These are phyloP conservation scores for Geopemphigus sp. DNA, from an alignment of 1,140 invertebrate species.

Conservation along the genomic window DNA sequence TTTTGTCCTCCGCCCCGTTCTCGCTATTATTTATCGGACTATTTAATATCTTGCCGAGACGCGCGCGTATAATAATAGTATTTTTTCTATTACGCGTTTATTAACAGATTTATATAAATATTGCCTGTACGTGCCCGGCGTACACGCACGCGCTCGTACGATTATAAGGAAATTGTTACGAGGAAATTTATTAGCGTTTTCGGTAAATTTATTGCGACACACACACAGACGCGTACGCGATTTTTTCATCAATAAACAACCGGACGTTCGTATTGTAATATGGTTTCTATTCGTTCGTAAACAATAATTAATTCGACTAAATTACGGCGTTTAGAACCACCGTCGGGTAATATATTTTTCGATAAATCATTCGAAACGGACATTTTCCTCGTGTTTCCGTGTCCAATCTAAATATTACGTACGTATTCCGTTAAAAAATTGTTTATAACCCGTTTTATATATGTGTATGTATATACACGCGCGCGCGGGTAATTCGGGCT, in stretches of 20 bases:
- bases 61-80: not conserved
- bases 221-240: not conserved
- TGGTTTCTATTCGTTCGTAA: not conserved
- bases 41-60: too few species aligned
- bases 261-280: not conserved
- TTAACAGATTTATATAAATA: not conserved
- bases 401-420: not conserved
- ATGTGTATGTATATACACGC: too few species aligned
- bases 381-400: not conserved
- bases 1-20: not conserved
- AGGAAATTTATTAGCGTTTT: conserved; percentile 31
- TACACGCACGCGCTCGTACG: not conserved
- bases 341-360: not conserved
- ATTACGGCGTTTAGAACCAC: not conserved
- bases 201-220: conserved; percentile 17
- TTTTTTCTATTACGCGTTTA: conserved; percentile 16
- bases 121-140: too few species aligned
- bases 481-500: not conserved
- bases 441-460: not conserved
- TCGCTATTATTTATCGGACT: too few species aligned
- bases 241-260: conserved; percentile 25
- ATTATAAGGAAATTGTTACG: conserved; percentile 14
- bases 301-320: conserved; percentile 28
- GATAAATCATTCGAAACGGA: conserved; percentile 18
- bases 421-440: not conserved